Evolutionary conservation across 2,113 vertebrate species (phyloP).

Genomic region (Hydrochoerus hydrochaeris): DNA sequence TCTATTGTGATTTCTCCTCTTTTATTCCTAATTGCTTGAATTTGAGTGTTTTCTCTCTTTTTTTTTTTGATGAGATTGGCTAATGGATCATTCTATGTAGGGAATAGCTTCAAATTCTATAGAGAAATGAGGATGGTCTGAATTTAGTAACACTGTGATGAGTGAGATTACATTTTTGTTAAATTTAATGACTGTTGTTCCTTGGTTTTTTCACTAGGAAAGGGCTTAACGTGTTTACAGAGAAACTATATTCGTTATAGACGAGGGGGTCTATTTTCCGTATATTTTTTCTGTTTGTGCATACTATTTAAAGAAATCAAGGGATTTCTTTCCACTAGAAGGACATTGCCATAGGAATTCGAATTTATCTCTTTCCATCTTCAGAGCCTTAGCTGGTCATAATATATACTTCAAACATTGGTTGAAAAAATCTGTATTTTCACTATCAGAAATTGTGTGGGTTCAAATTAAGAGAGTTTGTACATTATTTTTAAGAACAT

Average conservation of each 20-base stretch:
- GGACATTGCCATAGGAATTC: background rate
- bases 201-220: background rate
- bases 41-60: background rate
- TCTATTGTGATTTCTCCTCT: background rate
- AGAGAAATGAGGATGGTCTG: background rate
- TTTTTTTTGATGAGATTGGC: background rate
- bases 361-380: background rate
- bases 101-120: background rate
- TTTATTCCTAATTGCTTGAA: background rate
- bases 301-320: background rate
- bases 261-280: no score
- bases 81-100: background rate
- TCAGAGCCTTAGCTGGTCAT: background rate
- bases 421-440: background rate
- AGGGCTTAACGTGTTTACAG: background rate
- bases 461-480: background rate
- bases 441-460: background rate
- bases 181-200: background rate
- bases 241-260: background rate
- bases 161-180: background rate
- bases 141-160: background rate
- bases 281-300: background rate
- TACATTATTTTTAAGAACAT: slow-evolving; percentile 4
- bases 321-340: background rate
- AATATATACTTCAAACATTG: background rate